phyloP scores from a whole-genome alignment of 1,140 invertebrate species.

The Daktulosphaira vitifoliae region DNA sequence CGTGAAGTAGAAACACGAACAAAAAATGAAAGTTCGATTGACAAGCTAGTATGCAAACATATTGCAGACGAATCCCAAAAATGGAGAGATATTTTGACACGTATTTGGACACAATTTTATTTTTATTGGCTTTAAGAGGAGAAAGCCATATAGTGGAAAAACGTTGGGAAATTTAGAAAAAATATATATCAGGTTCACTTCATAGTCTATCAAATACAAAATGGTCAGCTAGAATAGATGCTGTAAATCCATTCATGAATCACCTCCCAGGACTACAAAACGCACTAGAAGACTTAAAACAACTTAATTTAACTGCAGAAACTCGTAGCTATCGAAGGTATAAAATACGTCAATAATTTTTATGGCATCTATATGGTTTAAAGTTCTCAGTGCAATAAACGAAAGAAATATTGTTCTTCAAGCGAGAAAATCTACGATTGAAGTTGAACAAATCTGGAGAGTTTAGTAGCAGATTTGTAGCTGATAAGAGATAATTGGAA shows the following conservation, averaged over 20 bases:
- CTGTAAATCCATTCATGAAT: background rate
- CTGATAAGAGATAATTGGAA: background rate
- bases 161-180: slow-evolving; percentile 8
- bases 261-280: background rate
- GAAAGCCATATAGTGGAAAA: background rate
- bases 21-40: too few relatives aligned
- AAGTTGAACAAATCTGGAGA: slow-evolving; percentile 1
- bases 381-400: background rate
- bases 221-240: background rate
- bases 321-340: too few relatives aligned
- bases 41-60: too few relatives aligned
- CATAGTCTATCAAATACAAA: background rate
- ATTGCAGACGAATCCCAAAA: too few relatives aligned
- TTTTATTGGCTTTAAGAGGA: background rate
- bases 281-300: slow-evolving; percentile 1
- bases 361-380: background rate
- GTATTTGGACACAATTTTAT: too few relatives aligned
- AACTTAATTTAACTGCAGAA: background rate
- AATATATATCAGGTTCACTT: background rate
- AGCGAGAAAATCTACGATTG: background rate
- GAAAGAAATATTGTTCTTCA: background rate
- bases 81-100: too few relatives aligned
- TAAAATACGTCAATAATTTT: too few relatives aligned
- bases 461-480: background rate
- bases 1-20: too few relatives aligned